A percentile compares a stretch with the other conserved stretches of the same genome.
phyloP scores from a whole-genome alignment of 2,888 invertebrate genomes.

The Drosophila acutilabella region DNA sequence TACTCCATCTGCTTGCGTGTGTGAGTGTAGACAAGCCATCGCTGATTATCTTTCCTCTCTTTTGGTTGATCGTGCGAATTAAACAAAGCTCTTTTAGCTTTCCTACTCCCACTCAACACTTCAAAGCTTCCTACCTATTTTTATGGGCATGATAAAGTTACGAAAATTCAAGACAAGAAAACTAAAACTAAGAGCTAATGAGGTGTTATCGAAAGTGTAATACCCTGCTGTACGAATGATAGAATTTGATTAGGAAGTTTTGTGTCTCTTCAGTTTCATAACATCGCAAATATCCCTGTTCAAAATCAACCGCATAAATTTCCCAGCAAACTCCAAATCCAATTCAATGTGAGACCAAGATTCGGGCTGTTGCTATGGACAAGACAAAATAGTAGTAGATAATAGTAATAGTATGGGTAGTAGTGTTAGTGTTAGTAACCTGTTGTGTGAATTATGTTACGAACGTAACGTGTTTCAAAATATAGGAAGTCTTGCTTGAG shows the following conservation, averaged over 20 bases:
- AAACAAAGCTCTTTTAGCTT: conserved; percentile 27
- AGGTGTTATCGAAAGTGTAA: too few species aligned
- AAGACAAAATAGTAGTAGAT: conserved; percentile 28
- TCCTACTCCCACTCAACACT: not conserved
- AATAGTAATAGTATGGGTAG: not conserved
- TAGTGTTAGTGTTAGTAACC: conserved; percentile 59
- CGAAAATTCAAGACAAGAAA: too few species aligned
- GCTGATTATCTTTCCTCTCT: conserved; percentile 46
- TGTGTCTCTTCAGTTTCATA: not conserved
- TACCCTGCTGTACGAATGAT: too few species aligned
- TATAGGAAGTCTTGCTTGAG: conserved; percentile 84
- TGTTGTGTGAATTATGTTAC: conserved; percentile 84
- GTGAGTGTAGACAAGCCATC: conserved; percentile 24
- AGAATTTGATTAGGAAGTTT: too few species aligned
- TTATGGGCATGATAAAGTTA: too few species aligned
- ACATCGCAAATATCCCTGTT: conserved; percentile 16
- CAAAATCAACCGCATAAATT: conserved; percentile 10
- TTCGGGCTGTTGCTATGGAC: conserved; percentile 40
- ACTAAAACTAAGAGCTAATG: too few species aligned
- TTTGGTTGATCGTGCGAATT: conserved; percentile 68
- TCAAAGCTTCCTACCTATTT: too few species aligned
- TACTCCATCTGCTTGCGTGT: not conserved
- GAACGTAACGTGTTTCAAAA: conserved; percentile 85
- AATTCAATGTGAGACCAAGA: conserved; percentile 13
- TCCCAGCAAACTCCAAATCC: conserved; percentile 31